Conservation (phyloP, 2,888 invertebrate species). For the Sisyra nigra region DNA sequence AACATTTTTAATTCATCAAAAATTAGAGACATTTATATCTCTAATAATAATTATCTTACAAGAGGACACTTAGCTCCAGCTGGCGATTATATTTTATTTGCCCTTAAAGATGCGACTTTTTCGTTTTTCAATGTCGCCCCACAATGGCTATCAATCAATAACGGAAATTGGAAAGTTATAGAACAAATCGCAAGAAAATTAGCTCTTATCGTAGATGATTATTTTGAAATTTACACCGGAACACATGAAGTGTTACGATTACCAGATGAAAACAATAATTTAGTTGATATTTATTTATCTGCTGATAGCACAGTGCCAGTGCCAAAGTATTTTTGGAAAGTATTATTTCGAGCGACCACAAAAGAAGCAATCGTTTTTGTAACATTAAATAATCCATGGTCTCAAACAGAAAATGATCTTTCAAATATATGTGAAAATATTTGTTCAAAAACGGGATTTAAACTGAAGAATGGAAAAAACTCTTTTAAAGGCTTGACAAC, state of each 20-base stretch:
- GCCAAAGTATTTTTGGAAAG: slow-evolving; percentile 24
- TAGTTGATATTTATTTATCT: slow-evolving; percentile 24
- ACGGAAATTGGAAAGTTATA: slow-evolving; percentile 32
- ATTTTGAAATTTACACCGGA: slow-evolving; percentile 29
- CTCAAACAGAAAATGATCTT: slow-evolving; percentile 8
- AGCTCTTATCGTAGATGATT: slow-evolving; percentile 21
- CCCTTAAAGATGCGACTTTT: slow-evolving; percentile 31
- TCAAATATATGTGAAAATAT: slow-evolving; percentile 17
- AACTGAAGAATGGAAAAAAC: background rate
- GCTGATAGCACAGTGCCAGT: slow-evolving; percentile 23
- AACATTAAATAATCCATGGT: slow-evolving; percentile 25
- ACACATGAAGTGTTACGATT: slow-evolving; percentile 26
- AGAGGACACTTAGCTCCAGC: slow-evolving; percentile 34
- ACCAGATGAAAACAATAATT: slow-evolving; percentile 20
- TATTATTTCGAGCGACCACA: slow-evolving; percentile 20
- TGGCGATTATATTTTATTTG: slow-evolving; percentile 31
- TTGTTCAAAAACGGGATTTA: slow-evolving; percentile 17
- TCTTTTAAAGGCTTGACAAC: background rate
- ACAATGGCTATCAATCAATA: slow-evolving; percentile 33
- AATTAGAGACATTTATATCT: slow-evolving; percentile 21
- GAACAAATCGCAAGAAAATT: slow-evolving; percentile 26
- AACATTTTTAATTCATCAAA: slow-evolving; percentile 19
- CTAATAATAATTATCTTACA: slow-evolving; percentile 22
- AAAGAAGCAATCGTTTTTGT: slow-evolving; percentile 24
- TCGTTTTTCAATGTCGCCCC: slow-evolving; percentile 33